These are phyloP conservation scores for Illadopsis cleaveri DNA, from an alignment of 2,113 vertebrate species.

Conservation along the genomic window DNA sequence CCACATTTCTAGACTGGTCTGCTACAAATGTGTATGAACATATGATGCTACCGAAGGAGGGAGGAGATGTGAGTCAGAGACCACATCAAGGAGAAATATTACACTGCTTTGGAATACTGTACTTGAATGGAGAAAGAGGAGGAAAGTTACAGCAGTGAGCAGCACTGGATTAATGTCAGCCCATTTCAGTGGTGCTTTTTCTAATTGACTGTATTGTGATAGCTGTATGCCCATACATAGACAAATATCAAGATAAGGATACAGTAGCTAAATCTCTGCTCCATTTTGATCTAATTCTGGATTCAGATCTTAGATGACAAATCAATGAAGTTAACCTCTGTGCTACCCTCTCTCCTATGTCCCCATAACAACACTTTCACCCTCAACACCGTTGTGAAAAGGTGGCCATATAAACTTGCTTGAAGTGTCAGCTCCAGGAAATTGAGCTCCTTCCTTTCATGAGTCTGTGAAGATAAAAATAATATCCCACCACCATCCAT, in stretches of 20 bases:
- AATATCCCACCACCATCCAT: slow-evolving; percentile 65
- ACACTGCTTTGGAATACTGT: neutral
- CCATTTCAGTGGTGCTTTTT: neutral
- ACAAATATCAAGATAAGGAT: neutral
- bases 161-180: neutral
- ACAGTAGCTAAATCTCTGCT: neutral
- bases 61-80: neutral
- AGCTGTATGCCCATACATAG: neutral
- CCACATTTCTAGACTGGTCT: neutral
- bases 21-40: neutral
- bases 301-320: neutral
- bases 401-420: slow-evolving; percentile 35
- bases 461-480: slow-evolving; percentile 73
- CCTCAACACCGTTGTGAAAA: slow-evolving; percentile 29
- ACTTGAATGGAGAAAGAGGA: neutral
- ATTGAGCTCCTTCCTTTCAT: slow-evolving; percentile 66
- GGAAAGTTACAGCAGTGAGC: neutral
- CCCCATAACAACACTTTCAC: neutral
- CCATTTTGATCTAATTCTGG: neutral
- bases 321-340: neutral
- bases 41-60: neutral
- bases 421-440: slow-evolving; percentile 52
- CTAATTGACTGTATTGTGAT: neutral
- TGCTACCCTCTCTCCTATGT: neutral
- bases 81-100: neutral